These are phyloP conservation scores for Acanthopagrus latus DNA, from an alignment of 2,797 vertebrate genomes.

Conservation along the genomic window DNA sequence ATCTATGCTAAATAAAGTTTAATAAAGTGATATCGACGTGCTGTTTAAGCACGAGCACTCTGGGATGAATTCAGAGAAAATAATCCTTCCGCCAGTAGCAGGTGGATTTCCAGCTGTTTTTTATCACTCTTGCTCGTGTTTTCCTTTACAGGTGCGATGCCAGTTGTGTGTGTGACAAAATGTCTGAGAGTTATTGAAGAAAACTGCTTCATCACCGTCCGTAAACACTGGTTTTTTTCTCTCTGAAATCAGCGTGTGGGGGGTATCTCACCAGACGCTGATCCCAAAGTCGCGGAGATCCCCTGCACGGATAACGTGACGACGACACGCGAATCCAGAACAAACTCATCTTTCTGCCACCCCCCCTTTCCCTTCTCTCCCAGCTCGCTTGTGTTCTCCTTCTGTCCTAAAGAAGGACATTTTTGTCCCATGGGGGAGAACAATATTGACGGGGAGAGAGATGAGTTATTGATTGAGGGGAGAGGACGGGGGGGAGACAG, in stretches of 20 bases:
- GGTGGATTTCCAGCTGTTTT: not conserved
- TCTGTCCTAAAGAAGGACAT: constrained; percentile 77
- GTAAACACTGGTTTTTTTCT: not conserved
- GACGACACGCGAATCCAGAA: constrained; percentile 13
- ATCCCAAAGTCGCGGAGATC: constrained; percentile 17
- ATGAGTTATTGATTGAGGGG: constrained; percentile 79
- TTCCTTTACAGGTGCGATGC: not conserved
- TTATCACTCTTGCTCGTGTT: not conserved
- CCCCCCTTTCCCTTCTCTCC: constrained; percentile 7
- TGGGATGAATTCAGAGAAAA: constrained; percentile 8
- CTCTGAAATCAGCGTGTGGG: not conserved
- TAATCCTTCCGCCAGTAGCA: not conserved
- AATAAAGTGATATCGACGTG: not conserved
- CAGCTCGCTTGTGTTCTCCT: constrained; percentile 59
- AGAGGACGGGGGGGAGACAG: constrained; percentile 57
- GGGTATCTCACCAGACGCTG: not conserved
- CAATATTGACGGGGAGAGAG: constrained; percentile 76
- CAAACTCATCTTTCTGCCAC: constrained; percentile 30
- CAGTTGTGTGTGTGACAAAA: not conserved
- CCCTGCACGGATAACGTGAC: constrained; percentile 25
- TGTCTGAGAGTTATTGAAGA: not conserved
- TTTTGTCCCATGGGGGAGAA: constrained; percentile 70
- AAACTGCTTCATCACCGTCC: constrained; percentile 12
- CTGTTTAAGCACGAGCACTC: not conserved
- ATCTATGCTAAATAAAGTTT: not conserved